phyloP scores from a whole-genome alignment of 1,140 invertebrate genomes.

The Chymomyza costata region DNA sequence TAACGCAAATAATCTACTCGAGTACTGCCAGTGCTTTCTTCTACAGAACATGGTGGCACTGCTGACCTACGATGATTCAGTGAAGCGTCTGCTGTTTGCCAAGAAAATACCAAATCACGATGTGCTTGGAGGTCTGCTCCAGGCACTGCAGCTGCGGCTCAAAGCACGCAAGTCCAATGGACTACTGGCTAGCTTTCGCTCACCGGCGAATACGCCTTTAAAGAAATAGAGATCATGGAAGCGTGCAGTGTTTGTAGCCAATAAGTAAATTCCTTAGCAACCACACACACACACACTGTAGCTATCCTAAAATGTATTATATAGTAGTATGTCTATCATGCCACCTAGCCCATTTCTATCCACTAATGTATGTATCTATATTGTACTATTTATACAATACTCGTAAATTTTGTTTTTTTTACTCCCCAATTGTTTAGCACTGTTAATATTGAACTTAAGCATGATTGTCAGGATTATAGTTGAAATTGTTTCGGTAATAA shows the following conservation, averaged over 20 bases:
- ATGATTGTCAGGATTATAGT: constrained; percentile 28
- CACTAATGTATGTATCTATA: too few relatives aligned
- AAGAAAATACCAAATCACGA: constrained; percentile 93
- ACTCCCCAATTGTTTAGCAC: constrained; percentile 59
- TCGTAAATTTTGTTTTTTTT: constrained; percentile 55
- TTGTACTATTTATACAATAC: not conserved
- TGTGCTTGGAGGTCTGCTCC: constrained; percentile 86
- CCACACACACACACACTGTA: too few relatives aligned
- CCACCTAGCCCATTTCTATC: too few relatives aligned
- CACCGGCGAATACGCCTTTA: constrained; percentile 49
- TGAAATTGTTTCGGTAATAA: constrained; percentile 70
- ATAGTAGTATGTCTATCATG: too few relatives aligned
- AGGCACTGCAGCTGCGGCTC: constrained; percentile 87
- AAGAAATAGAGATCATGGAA: constrained; percentile 53
- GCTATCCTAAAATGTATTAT: too few relatives aligned
- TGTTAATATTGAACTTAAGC: constrained; percentile 53
- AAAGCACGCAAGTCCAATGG: constrained; percentile 76
- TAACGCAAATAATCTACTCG: constrained; percentile 88
- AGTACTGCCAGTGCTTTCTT: constrained; percentile 93
- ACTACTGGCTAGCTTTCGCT: constrained; percentile 52
- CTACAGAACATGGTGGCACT: constrained; percentile 95
- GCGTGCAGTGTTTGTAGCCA: too few relatives aligned
- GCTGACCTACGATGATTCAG: constrained; percentile 92
- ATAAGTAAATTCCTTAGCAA: too few relatives aligned
- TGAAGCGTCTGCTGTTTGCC: constrained; percentile 90